These are phyloP conservation scores for Coreius guichenoti DNA, from an alignment of 2,797 vertebrate genomes.

Conservation along the genomic window DNA sequence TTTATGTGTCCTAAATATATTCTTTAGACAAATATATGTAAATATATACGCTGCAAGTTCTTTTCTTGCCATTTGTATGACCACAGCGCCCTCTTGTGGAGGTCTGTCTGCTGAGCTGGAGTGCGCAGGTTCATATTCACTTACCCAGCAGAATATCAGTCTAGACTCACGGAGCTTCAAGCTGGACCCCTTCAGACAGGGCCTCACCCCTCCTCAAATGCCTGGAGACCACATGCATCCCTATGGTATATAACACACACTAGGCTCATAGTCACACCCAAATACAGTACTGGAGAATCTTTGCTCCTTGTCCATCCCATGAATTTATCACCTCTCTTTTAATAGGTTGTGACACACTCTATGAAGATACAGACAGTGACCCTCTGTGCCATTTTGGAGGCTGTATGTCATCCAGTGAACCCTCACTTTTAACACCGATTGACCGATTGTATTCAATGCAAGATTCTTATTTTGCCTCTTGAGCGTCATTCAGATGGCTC, in stretches of 20 bases:
- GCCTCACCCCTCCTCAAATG: constrained; percentile 97
- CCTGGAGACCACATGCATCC: constrained; percentile 98
- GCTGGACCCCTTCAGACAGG: constrained; percentile 91
- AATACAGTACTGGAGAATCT: neutral
- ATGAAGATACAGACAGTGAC: constrained; percentile 86
- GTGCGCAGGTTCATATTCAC: constrained; percentile 80
- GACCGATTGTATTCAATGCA: constrained; percentile 99
- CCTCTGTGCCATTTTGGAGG: constrained; percentile 85
- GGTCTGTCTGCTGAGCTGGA: constrained; percentile 79
- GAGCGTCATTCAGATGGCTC: constrained; percentile 66
- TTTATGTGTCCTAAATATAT: neutral
- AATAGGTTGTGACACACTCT: constrained; percentile 88
- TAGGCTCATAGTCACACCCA: neutral
- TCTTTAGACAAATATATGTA: neutral
- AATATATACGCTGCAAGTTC: neutral
- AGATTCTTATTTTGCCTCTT: constrained; percentile 97
- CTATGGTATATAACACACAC: constrained; percentile 79
- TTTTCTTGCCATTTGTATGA: constrained; percentile 41
- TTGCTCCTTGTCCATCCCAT: neutral
- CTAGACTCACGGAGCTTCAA: constrained; percentile 87
- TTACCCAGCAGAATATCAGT: constrained; percentile 69
- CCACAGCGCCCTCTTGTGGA: constrained; percentile 82
- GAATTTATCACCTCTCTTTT: constrained; percentile 34
- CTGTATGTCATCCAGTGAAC: constrained; percentile 83
- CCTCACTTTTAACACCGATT: constrained; percentile 91